Conservation (phyloP, 2,113 vertebrate species). For the Cavia porcellus region DNA sequence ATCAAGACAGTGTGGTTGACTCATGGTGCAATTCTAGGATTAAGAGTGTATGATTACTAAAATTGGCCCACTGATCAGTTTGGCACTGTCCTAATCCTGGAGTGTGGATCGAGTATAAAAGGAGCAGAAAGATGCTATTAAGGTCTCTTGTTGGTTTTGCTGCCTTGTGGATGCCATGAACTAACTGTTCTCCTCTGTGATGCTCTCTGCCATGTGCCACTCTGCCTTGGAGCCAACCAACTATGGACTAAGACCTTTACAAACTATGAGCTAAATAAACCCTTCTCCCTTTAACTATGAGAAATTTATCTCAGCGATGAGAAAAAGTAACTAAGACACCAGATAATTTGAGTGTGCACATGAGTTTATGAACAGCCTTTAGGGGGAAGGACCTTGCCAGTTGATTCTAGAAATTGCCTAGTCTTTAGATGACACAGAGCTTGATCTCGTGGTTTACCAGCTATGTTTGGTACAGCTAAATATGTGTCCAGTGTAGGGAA, state of each 20-base stretch:
- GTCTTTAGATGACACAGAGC: neutral
- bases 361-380: neutral
- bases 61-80: neutral
- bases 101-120: neutral
- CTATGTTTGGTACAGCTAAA: neutral
- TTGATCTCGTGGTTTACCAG: neutral
- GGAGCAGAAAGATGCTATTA: neutral
- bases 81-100: neutral
- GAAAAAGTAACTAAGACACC: neutral
- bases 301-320: neutral
- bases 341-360: neutral
- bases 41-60: neutral
- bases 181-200: neutral
- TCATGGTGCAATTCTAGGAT: neutral
- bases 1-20: neutral
- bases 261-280: neutral
- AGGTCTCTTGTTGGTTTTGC: neutral
- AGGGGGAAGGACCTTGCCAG: neutral
- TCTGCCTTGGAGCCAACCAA: neutral
- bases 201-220: neutral
- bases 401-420: accelerated
- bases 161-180: neutral
- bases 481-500: neutral
- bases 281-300: neutral
- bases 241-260: neutral